Evolutionary conservation across 1,140 invertebrate genomes (phyloP), one percentile per base, ranked within the genome.

Genomic region (Phocides pigmalion): DNA sequence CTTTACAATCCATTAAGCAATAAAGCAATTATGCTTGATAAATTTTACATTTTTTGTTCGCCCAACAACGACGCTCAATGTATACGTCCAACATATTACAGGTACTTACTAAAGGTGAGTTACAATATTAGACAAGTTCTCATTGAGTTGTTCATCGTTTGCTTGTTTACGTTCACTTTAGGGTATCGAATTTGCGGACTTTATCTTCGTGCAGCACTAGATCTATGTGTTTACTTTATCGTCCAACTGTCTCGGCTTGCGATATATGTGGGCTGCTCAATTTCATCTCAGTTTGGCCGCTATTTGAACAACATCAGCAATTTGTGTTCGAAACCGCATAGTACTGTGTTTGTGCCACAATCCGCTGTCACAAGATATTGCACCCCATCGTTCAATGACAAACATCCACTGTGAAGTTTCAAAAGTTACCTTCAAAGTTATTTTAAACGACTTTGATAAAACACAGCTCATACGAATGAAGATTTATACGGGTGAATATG

Each of bases 1-100:
- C 41, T 46, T 59, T 46, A 46, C 54, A 59, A 46, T 47, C 54
- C 54, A 59, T 59, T 59, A 46, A 59, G 42, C 54, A 59, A 59
- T 59, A 59, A 46, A 59, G 41, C 41, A 17, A 42, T 59, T 32
- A 32, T 25, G 41, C 54, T 19, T 59, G 42, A 46, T 32, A 44
- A 5, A 32, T 19, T 32, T 53, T 46, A 25, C 32, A 15, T 8
- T 59, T 17, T 46, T 59, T 46, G 16, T 35, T 59, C 54, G 16
- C 14, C 6, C 19, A 25, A 59, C 35, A 35, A 46, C 15, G 28
- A 58, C 22, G 12, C 8, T 17, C 6, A 4, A 37, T 54, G 37
- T 53, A 32, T 54, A 39, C n/a, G 17, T 6, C 39, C 8, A 51
- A 19, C 0, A 32, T 32, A 32, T 15, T 19, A 17, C 41, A 3